Conservation (phyloP, 2,888 invertebrate genomes). For the Bruchidius siliquastri region DNA sequence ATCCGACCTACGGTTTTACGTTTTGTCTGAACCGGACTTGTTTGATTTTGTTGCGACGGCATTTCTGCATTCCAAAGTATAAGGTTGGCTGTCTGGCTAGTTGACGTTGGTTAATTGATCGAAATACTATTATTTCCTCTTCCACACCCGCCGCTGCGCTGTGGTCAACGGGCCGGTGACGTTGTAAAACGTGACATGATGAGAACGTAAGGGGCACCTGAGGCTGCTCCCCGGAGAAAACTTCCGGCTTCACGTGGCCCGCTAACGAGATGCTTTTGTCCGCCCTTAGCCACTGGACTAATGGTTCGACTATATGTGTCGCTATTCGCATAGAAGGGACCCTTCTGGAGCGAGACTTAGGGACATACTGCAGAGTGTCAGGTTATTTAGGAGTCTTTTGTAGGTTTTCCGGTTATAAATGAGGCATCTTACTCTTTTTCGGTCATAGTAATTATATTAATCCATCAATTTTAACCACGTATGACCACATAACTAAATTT, state of each 20-base stretch:
- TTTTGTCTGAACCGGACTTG: too few relatives aligned
- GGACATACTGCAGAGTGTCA: neutral
- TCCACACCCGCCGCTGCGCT: neutral
- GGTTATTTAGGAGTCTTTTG: neutral
- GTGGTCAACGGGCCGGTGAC: neutral
- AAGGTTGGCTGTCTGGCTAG: too few relatives aligned
- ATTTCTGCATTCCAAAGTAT: too few relatives aligned
- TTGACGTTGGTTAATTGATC: too few relatives aligned
- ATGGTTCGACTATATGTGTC: neutral
- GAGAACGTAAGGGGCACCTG: conserved; percentile 40
- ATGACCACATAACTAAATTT: too few relatives aligned
- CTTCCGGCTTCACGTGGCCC: conserved; percentile 28
- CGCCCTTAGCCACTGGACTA: neutral
- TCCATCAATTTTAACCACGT: too few relatives aligned
- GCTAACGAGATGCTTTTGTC: conserved; percentile 42
- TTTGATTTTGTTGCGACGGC: too few relatives aligned
- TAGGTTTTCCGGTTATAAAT: too few relatives aligned
- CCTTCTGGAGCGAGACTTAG: neutral
- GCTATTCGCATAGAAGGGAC: neutral
- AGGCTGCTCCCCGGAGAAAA: conserved; percentile 40
- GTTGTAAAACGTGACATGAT: conserved; percentile 26
- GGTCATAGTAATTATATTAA: too few relatives aligned
- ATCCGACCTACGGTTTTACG: too few relatives aligned
- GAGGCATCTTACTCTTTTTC: too few relatives aligned
- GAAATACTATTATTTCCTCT: too few relatives aligned